Conservation (phyloP, 2,888 invertebrate species). For the Brachylomia viminalis region DNA sequence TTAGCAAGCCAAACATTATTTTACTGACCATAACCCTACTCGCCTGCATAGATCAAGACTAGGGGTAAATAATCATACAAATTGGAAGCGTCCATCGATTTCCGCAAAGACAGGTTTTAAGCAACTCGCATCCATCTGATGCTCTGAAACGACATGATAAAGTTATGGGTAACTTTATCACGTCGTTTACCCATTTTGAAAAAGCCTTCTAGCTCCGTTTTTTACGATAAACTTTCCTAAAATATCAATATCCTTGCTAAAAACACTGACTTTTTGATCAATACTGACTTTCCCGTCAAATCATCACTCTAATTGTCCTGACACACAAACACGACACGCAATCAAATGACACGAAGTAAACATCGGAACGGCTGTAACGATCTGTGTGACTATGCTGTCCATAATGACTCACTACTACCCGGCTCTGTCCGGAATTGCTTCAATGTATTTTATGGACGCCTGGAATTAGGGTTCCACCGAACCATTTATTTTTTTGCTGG, state of each 20-base stretch:
- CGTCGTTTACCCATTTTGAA: not conserved
- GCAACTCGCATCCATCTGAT: not conserved
- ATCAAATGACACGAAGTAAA: slow-evolving; percentile 43
- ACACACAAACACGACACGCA: slow-evolving; percentile 20
- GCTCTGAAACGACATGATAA: too few species aligned
- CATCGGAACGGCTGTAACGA: slow-evolving; percentile 30
- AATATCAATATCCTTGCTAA: not conserved
- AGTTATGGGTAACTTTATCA: not conserved
- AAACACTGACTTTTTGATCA: not conserved
- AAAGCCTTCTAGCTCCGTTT: not conserved
- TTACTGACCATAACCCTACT: not conserved
- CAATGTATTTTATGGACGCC: slow-evolving; percentile 53
- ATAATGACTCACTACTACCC: slow-evolving; percentile 54
- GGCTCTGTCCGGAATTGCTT: slow-evolving; percentile 36
- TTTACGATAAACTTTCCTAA: not conserved
- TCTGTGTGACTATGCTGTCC: slow-evolving; percentile 29
- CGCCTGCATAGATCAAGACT: not conserved
- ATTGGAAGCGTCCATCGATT: not conserved
- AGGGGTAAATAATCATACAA: not conserved
- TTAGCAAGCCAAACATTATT: not conserved
- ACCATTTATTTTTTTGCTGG: not conserved
- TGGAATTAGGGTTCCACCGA: slow-evolving; percentile 29
- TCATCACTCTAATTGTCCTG: not conserved
- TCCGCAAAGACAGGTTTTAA: not conserved
- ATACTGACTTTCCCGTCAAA: not conserved